phyloP scores from a whole-genome alignment of 1,140 invertebrate species.

The Zelostemma sp. region DNA sequence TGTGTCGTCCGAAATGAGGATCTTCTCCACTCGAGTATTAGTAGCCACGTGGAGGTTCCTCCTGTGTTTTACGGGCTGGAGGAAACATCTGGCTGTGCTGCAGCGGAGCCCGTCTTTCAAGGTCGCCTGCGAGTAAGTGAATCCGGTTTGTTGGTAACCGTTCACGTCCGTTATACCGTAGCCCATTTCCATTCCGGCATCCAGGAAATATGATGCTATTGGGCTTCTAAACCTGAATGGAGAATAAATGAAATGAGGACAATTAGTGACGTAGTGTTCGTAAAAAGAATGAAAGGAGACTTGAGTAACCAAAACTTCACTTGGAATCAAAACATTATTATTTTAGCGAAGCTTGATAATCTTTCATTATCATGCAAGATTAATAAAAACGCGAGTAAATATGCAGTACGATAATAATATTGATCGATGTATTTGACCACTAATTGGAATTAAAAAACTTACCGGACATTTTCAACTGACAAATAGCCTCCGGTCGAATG shows the following conservation, averaged over 20 bases:
- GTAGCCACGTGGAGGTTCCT: conserved; percentile 81
- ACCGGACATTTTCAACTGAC: conserved; percentile 71
- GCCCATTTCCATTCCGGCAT: conserved; percentile 78
- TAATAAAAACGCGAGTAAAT: too few species aligned
- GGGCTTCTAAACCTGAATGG: conserved; percentile 71
- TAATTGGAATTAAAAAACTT: too few species aligned
- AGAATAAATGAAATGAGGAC: neutral
- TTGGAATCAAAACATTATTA: too few species aligned
- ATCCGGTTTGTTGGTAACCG: conserved; percentile 80
- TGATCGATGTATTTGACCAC: too few species aligned
- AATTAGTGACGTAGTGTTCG: neutral
- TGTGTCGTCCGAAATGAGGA: conserved; percentile 73
- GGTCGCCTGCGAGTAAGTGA: conserved; percentile 81
- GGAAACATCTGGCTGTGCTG: conserved; percentile 85
- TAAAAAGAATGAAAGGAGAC: too few species aligned
- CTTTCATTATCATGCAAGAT: too few species aligned
- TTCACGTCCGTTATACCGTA: conserved; percentile 82
- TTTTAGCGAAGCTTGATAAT: too few species aligned
- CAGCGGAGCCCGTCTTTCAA: conserved; percentile 85
- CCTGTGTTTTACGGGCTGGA: conserved; percentile 78
- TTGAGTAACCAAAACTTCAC: too few species aligned
- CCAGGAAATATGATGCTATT: conserved; percentile 75
- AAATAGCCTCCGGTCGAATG: conserved; percentile 79
- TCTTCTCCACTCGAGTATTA: conserved; percentile 75
- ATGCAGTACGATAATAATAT: too few species aligned